Base-by-base conservation (phyloP, 2,888 invertebrate species). In the Petrophora chlorosata region DNA sequence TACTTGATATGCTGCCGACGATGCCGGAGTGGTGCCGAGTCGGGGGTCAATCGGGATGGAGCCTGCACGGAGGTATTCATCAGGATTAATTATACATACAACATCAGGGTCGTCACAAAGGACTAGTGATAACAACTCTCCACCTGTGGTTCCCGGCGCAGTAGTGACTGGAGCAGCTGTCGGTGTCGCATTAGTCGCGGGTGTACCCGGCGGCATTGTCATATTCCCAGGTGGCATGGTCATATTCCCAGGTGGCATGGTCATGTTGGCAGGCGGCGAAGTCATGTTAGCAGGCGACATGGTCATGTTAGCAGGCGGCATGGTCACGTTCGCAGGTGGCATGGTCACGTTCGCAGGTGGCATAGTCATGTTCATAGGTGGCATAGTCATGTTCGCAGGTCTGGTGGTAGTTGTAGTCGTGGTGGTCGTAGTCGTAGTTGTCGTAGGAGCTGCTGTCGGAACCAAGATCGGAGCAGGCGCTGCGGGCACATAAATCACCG, bases 31-130 rank as follows among this genome's bases (percentile, higher is more conserved):
- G n/a, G 88, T 85, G 54, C 87, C 89, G 48, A 86, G 75, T 44
- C 91, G 79, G 36, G 91, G 91, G 63, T 91, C 90, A 59, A 91
- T 90, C 73, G 73, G 73, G 56, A 83, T 74, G 52, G 82, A 73
- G 60, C 87, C 89, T 85, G 84, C 62, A 25, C 48, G 48, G 67
- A 72, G 73, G 70, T 73, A 73, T 68, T 84, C 83, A 77, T 85
- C 72, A 57, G 82, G 87, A 72, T 90, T 89, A 86, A 77, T 74
- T 63, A 87, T 62, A 81, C 90, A 90, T 61, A 89, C 79, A 56
- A 77, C 61, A 65, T 86, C 82, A 59, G 89, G 85, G 64, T 82
- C 67, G 67, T 77, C 71, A 82, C 90, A 90, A 71, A 88, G 69
- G 59, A 85, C 59, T 55, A 89, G 79, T 59, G 83, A 70, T 73